Evolutionary conservation across 1,140 invertebrate species (phyloP), one percentile per base, ranked within the genome.

Genomic region (Ptiloglossa arizonensis): DNA sequence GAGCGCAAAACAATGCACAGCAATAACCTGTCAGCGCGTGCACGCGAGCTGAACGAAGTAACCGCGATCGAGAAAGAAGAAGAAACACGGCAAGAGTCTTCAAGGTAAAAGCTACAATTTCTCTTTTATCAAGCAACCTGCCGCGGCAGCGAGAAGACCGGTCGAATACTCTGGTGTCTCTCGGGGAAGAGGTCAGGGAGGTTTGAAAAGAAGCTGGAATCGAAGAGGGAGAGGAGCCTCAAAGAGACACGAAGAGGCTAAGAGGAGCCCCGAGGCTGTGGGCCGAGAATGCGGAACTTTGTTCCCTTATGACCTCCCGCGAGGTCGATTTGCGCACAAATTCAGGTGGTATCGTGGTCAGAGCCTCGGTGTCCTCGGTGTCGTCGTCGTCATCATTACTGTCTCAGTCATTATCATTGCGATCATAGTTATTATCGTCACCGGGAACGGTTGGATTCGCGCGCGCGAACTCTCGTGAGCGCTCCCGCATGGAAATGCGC

Each of bases 281-380:
- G 91, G 89, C 90, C 89, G 87, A 89, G 91, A 92, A 92, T 91
- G 91, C 91, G 90, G 90, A 92, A 92, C 86, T 83, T 88, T 82
- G 73, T 86, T 83, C 82, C 75, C 78, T 67, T 66, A 50, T 74
- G 83, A 80, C 86, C 86, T 85, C 77, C 71, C 83, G 70, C 71
- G 77, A 89, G 89, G 88, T 88, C 89, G 88, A 88, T 87, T 90
- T 86, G 82, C 85, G 81, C 84, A 87, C 86, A 80, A 89, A 87
- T 89, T 89, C 88, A 85, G 84, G 44, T 24, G 29, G 22, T 4
- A 41, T 9, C 24, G 32, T n/a, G 8, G 46, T 1, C 38, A 19
- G 24, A 24, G 22, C 56, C 44, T 24, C 48, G 41, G n/a, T 32
- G 68, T 24, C 62, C 27, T 77, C 22, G 29, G n/a, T n/a, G n/a